Evolutionary conservation across 2,113 vertebrate species (phyloP), one percentile per base, ranked within the genome.

Genomic region (Pelodiscus sinensis): DNA sequence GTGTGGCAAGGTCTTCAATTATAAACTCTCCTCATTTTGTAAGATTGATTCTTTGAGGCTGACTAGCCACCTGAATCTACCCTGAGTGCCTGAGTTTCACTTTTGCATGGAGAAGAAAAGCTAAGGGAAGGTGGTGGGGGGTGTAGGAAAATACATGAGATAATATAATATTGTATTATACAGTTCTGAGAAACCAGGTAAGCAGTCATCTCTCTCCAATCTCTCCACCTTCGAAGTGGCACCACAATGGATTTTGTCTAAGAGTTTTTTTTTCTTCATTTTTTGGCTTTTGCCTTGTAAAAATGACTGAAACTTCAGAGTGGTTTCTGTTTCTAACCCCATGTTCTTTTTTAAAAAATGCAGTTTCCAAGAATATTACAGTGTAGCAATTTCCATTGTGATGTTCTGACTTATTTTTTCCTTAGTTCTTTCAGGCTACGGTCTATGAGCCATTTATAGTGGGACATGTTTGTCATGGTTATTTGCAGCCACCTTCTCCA

Each of bases 41-140:
- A 62, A 87, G 87, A 95, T 60, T 35, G 35, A 51, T 91, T 93
- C 18, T 65, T 62, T 75, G 62, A 73, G 91, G 83, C 16, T 85
- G 82, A 27, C 25, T 91, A 50, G 1, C 68, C 51, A 91, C 86
- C 65, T 91, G 73, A 56, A 71, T 86, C 82, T 90, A 57, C 24
- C 79, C n/a, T 56, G 21, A 58, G 82, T 27, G 68, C 27, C 2
- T 1, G 84, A 8, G 58, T 77, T 88, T 81, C 84, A 57, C 57
- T n/a, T 44, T 51, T 13, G 18, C 35, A 9, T 35, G 35, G 71
- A 77, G 62, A 81, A 73, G 91, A 87, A 92, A 91, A 38, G 29
- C 82, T 68, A 90, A 71, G 44, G 44, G 44, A 44, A 44, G 51
- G 50, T 77, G 86, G 16, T 25, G 13, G 44, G 75, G 50, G 73